A percentile compares a stretch with the other conserved stretches of the same genome.
These are phyloP conservation scores for Brotogeris chrysoptera DNA, from an alignment of 2,797 vertebrate genomes.

Conservation along the genomic window DNA sequence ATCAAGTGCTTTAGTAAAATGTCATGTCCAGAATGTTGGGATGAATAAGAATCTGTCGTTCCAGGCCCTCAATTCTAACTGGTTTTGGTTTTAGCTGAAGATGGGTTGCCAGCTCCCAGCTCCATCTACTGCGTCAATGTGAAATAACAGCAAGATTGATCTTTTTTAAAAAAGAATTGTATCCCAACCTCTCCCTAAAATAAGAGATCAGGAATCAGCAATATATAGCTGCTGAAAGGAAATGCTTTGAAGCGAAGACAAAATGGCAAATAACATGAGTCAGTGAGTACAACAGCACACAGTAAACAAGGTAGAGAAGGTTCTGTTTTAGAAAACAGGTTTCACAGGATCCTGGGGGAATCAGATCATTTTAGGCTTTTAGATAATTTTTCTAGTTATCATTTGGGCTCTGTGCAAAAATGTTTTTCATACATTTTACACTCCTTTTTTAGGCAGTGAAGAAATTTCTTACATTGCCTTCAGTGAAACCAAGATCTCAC, in stretches of 20 bases:
- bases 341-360: not conserved
- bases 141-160: not conserved
- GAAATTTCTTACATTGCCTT: not conserved
- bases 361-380: not conserved
- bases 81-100: not conserved
- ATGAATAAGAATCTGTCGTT: not conserved
- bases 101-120: not conserved
- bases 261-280: not conserved
- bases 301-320: not conserved
- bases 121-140: constrained; percentile 16
- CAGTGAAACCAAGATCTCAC: not conserved
- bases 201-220: not conserved
- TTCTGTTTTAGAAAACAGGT: not conserved
- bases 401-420: not conserved
- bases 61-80: not conserved
- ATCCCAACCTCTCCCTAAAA: no score
- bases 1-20: not conserved
- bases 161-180: not conserved
- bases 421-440: not conserved
- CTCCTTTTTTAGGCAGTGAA: not conserved
- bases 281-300: accelerated
- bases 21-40: not conserved
- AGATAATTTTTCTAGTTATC: not conserved
- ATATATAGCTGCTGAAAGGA: not conserved
- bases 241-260: not conserved